Evolutionary conservation across 1,140 invertebrate genomes (phyloP).

Genomic region (Drosophila nebulosa): DNA sequence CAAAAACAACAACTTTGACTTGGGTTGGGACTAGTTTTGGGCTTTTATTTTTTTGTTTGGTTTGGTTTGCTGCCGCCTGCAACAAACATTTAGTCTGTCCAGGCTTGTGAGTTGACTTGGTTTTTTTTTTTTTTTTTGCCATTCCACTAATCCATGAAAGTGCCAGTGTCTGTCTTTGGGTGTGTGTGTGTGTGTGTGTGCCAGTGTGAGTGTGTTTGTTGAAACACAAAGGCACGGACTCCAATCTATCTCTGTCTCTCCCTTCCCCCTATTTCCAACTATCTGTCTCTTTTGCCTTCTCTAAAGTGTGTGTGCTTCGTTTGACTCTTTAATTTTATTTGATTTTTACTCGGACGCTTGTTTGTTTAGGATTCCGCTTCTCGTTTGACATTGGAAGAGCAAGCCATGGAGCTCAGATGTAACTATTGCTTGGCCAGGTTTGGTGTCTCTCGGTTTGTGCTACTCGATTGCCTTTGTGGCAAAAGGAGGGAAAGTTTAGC

Average conservation of each 20-base stretch:
- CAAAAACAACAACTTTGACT: neutral
- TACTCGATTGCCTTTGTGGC: neutral
- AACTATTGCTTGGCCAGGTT: conserved; percentile 8
- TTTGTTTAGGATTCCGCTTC: conserved; percentile 48
- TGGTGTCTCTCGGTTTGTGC: neutral
- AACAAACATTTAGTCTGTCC: neutral
- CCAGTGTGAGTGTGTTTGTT: conserved; percentile 23
- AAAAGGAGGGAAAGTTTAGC: neutral
- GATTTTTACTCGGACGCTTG: conserved; percentile 49
- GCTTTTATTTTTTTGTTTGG: conserved; percentile 5
- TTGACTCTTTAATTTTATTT: conserved; percentile 61
- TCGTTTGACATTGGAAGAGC: neutral
- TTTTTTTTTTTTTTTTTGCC: conserved; percentile 37
- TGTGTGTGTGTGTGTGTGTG: conserved; percentile 19
- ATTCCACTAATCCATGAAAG: conserved; percentile 37
- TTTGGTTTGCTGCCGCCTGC: conserved; percentile 1
- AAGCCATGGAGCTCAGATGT: conserved; percentile 15
- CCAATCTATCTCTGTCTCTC: conserved; percentile 13
- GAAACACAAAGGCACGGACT: conserved; percentile 37
- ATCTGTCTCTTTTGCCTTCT: neutral
- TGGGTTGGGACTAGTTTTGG: conserved; percentile 38
- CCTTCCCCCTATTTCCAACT: neutral
- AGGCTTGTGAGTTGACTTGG: conserved; percentile 23
- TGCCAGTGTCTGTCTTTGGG: neutral
- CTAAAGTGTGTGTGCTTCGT: conserved; percentile 38